Percentiles rank a stretch among this genome's conserved stretches.
phyloP scores from a whole-genome alignment of 2,888 invertebrate species.

The Sipha maydis region DNA sequence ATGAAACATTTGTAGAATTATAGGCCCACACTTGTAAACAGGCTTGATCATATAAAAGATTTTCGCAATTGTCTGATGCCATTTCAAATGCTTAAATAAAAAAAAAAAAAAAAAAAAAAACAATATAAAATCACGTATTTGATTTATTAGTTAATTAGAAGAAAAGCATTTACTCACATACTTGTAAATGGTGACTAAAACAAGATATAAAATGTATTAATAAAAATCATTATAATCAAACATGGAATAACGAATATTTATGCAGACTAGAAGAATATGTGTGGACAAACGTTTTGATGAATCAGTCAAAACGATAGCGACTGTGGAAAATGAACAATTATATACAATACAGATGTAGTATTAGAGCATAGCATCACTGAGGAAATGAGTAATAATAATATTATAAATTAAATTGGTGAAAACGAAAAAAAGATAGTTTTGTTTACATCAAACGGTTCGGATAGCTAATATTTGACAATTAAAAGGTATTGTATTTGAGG shows the following conservation, averaged over 20 bases:
- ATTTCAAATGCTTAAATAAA: constrained; percentile 9
- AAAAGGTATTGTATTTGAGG: neutral
- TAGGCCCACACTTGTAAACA: constrained; percentile 62
- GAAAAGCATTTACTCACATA: neutral
- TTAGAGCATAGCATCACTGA: neutral
- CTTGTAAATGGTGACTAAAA: neutral
- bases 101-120: neutral
- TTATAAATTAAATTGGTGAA: neutral
- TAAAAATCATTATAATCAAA: neutral
- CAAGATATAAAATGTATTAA: neutral
- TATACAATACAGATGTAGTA: neutral
- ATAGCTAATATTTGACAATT: neutral
- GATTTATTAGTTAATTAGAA: neutral
- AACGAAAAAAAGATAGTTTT: too few relatives aligned
- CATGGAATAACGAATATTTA: neutral
- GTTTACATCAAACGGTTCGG: neutral
- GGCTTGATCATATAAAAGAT: constrained; percentile 62
- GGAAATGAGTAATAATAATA: neutral
- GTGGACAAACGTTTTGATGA: neutral
- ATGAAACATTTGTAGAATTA: constrained; percentile 30
- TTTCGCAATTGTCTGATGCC: constrained; percentile 26
- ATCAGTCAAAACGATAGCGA: neutral
- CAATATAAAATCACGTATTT: too few relatives aligned
- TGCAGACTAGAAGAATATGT: neutral
- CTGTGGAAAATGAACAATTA: neutral